These are phyloP conservation scores for Amphiprion ocellaris DNA, from an alignment of 2,113 vertebrate species.

Conservation along the genomic window DNA sequence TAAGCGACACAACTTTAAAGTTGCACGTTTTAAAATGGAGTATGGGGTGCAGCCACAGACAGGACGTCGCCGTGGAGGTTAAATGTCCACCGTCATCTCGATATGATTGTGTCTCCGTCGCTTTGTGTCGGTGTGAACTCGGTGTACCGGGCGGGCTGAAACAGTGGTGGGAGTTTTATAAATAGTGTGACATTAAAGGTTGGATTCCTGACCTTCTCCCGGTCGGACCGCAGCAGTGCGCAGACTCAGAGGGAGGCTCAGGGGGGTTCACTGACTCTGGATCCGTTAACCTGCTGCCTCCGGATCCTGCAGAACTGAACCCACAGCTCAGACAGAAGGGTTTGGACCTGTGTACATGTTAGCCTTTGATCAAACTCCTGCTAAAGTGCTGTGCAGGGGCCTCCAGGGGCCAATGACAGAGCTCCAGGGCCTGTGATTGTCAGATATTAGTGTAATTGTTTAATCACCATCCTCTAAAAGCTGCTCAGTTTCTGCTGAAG, in stretches of 20 bases:
- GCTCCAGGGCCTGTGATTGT: neutral
- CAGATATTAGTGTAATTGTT: neutral
- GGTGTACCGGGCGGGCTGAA: neutral
- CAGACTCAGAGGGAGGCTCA: slow-evolving; percentile 39
- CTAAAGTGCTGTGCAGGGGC: neutral
- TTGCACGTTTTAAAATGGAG: neutral
- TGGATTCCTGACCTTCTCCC: slow-evolving; percentile 76
- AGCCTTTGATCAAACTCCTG: neutral
- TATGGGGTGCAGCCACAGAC: neutral
- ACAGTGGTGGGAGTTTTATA: slow-evolving; percentile 58
- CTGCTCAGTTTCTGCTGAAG: too few species aligned
- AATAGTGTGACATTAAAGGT: slow-evolving; percentile 76
- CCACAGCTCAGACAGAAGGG: neutral
- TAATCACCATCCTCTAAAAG: too few species aligned
- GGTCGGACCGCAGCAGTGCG: neutral
- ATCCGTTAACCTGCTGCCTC: slow-evolving; percentile 26
- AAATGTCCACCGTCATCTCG: neutral
- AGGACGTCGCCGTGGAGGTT: neutral
- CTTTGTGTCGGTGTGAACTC: neutral
- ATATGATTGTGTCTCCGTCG: neutral
- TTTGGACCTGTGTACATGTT: neutral
- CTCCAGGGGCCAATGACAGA: neutral
- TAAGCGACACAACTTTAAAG: neutral
- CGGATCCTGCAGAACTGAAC: neutral
- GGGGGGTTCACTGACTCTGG: slow-evolving; percentile 45